Percentiles rank a stretch among this genome's conserved stretches.
These are phyloP conservation scores for Periplaneta americana DNA, from an alignment of 1,140 invertebrate species.

Conservation along the genomic window DNA sequence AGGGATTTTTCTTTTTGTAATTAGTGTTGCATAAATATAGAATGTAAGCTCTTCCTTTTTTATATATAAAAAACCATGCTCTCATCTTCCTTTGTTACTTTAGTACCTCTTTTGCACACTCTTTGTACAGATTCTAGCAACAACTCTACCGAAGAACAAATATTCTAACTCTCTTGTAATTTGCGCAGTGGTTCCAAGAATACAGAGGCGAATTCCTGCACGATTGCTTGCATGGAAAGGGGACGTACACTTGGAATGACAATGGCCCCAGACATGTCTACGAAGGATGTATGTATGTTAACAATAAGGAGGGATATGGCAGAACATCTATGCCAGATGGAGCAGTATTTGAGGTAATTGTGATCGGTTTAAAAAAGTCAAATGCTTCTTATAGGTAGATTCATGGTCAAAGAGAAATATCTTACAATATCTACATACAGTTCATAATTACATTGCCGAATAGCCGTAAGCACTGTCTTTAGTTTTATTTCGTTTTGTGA, in stretches of 20 bases:
- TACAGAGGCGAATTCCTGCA: background rate
- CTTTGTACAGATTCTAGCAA: no score
- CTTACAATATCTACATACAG: no score
- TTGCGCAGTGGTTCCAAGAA: background rate
- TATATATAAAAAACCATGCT: no score
- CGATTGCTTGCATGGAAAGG: background rate
- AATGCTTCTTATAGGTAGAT: background rate
- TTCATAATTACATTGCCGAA: no score
- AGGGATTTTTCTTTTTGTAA: no score
- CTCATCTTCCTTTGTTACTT: no score
- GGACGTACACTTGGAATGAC: background rate
- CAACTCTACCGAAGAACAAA: no score
- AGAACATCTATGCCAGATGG: conserved; percentile 40
- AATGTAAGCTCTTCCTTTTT: no score
- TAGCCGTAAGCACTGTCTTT: no score
- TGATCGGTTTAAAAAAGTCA: conserved; percentile 27
- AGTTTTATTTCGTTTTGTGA: no score
- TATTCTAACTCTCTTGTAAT: background rate
- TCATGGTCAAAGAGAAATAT: background rate
- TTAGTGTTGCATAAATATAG: no score
- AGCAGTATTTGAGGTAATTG: conserved; percentile 25
- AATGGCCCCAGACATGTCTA: conserved; percentile 23
- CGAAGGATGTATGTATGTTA: conserved; percentile 43
- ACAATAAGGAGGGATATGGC: conserved; percentile 44
- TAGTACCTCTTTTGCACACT: no score